Evolutionary conservation across 2,888 invertebrate species (phyloP), one percentile per base, ranked within the genome.

Genomic region (Eristalis intricaria): DNA sequence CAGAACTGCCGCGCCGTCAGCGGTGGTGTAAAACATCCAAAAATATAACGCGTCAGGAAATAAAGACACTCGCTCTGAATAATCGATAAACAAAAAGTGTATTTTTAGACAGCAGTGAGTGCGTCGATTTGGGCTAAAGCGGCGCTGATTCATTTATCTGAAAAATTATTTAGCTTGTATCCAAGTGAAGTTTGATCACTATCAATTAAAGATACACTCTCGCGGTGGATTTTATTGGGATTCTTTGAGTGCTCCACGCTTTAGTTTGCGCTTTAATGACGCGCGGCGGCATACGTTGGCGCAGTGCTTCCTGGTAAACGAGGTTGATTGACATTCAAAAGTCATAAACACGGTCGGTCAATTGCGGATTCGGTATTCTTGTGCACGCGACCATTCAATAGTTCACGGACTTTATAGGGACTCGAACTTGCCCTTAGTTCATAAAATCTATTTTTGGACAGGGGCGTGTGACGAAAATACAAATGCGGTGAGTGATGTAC

Each of bases 71-170:
- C 32, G 32, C 22, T 38, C 22, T 70, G 64, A 64, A 56, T 71
- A 78, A 78, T 78, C 78, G 70, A 70, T 78, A 65, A 78, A 65
- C 77, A 77, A 35, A 71, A 64, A 29, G 61, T 38, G 35, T 78
- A 71, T 78, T 71, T 78, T 64, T 64, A 23, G 78, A 64, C 22
- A 11, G 10, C n/a, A 26, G 26, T 38, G 50, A 65, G 77, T 50
- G 40, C 64, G 64, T 71, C 19, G 19, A 19, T 22, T 60, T 58
- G 38, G 43, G 19, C 61, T 50, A 23, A 50, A 58, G 50, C 32
- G 32, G 32, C 10, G 32, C 50, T 70, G 76, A 77, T 68, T 77
- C 69, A 63, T 69, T 43, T 69, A 50, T 19, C 50, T 50, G n/a
- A 19, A 50, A 50, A 32, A 32, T 32, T 8, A 50, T 50, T 50